Evolutionary conservation across 1,140 invertebrate genomes (phyloP).

Genomic region (Eriocheir sinensis): DNA sequence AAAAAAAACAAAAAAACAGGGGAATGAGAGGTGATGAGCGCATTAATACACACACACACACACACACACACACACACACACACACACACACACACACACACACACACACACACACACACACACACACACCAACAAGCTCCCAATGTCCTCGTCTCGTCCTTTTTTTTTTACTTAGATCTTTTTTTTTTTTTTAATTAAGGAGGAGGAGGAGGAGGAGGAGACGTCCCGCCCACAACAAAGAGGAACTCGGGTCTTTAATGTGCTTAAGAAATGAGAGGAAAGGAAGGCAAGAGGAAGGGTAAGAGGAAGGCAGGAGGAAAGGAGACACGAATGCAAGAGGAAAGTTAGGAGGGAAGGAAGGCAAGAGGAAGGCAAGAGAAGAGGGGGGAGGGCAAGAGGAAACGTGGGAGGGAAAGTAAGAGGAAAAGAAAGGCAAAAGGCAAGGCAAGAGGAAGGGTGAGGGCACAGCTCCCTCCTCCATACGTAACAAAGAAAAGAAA

Average conservation of each 20-base stretch:
- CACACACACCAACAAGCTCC: not conserved
- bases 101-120: constrained; percentile 32
- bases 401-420: not conserved
- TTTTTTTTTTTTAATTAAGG: not conserved
- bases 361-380: not conserved
- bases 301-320: not conserved
- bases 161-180: not conserved
- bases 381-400: not conserved
- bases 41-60: no score
- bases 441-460: not conserved
- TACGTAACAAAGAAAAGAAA: not conserved
- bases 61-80: no score
- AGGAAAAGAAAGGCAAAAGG: not conserved
- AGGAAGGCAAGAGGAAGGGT: not conserved
- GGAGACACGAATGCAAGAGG: not conserved
- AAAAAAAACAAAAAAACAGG: no score
- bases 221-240: not conserved
- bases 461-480: not conserved
- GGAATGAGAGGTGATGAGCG: not conserved
- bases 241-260: not conserved
- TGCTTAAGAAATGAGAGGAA: not conserved
- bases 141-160: not conserved
- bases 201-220: not conserved
- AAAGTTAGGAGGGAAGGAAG: not conserved
- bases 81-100: constrained; percentile 19